These are phyloP conservation scores for Tamandua tetradactyla DNA, from an alignment of 2,797 vertebrate species.

Conservation along the genomic window DNA sequence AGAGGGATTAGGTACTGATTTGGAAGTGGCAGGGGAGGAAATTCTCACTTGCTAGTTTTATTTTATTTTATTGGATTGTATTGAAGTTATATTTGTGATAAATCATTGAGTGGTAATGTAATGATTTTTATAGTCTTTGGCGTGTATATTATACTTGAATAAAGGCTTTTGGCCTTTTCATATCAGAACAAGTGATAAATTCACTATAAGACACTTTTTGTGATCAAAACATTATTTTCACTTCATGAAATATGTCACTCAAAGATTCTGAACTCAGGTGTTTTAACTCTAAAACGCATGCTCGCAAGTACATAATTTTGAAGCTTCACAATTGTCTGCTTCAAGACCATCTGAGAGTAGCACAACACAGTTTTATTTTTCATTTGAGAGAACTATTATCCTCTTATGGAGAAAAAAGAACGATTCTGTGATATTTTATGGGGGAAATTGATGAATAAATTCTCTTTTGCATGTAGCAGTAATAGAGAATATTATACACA, in stretches of 20 bases:
- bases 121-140: not conserved
- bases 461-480: not conserved
- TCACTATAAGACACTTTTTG: not conserved
- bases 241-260: not conserved
- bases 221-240: not conserved
- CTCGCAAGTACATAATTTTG: not conserved
- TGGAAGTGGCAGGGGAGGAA: too few species aligned
- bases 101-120: too few species aligned
- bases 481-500: not conserved
- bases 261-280: not conserved
- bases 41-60: too few species aligned
- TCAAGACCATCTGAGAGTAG: accelerated
- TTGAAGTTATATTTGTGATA: too few species aligned
- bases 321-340: not conserved
- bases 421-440: not conserved
- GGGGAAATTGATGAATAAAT: not conserved
- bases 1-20: too few species aligned
- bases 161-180: not conserved
- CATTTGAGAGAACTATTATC: accelerated
- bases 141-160: not conserved
- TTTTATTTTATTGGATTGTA: too few species aligned
- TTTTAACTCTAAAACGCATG: not conserved
- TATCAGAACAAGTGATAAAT: not conserved
- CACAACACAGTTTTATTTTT: not conserved
- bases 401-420: not conserved